Evolutionary conservation across 2,797 vertebrate species (phyloP).

Genomic region (Stomatorhinus walkeri): DNA sequence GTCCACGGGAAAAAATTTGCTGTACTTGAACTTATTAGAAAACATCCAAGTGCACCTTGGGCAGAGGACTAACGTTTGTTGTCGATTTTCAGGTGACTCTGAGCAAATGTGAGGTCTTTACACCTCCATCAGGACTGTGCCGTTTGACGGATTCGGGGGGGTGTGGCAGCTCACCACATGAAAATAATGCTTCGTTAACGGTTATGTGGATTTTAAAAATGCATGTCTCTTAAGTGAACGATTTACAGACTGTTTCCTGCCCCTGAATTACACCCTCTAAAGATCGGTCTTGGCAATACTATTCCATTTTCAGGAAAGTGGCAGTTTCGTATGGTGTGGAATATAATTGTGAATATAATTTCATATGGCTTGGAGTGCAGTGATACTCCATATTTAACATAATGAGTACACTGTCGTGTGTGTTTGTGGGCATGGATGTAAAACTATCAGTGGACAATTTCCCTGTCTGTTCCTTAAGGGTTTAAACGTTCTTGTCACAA

Average conservation of each 20-base stretch:
- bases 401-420: background rate
- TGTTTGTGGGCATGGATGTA: background rate
- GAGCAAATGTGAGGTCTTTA: background rate
- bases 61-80: background rate
- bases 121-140: slow-evolving; percentile 11
- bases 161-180: slow-evolving; percentile 45
- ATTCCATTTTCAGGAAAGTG: background rate
- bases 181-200: slow-evolving; percentile 57
- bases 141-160: slow-evolving; percentile 5
- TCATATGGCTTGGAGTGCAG: background rate
- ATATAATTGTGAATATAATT: background rate
- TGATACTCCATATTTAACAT: background rate
- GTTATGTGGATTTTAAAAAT: slow-evolving; percentile 27
- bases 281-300: background rate
- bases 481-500: slow-evolving; percentile 24
- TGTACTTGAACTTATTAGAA: slow-evolving; percentile 5
- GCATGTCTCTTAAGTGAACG: slow-evolving; percentile 22
- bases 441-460: background rate
- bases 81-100: background rate
- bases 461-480: background rate
- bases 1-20: background rate
- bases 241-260: slow-evolving; percentile 23
- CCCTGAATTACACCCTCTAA: background rate
- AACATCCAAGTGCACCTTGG: background rate
- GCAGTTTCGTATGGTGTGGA: background rate